Base-by-base conservation (phyloP, 2,888 invertebrate genomes). In the Drosophila sordidapex region DNA sequence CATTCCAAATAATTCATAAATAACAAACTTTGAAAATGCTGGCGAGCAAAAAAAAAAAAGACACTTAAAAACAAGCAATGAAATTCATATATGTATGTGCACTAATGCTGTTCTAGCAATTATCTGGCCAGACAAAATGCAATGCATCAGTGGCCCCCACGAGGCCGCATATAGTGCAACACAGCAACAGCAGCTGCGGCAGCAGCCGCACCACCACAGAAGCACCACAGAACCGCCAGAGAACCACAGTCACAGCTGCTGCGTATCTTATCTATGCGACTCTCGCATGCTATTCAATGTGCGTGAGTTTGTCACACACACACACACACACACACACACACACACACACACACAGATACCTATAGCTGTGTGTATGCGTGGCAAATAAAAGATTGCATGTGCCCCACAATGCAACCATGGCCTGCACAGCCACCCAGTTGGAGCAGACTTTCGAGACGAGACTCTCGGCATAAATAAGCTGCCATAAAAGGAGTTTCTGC, bases 241-340 rank as follows among this genome's bases (percentile, higher is more conserved):
- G 72, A 48, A 49, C 25, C 35, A 71, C 72, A 70, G 74, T 73
- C 57, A 70, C 89, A 49, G 81, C 79, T 73, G 74, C 79, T 81
- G 72, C 71, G 88, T 89, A 87, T 87, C 89, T 88, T 88, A 88
- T 87, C 87, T 89, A 83, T 87, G 87, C 89, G 89, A 85, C 89
- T 85, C 89, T 87, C 74, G 78, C 83, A 73, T 74, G 79, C 71
- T 53, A 65, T 75, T 87, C 69, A 82, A 75, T 88, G 79, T 82
- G 79, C 87, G 83, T 87, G 69, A 75, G 72, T 51, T 74, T 76
- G 74, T 75, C 80, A 59, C 78, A 65, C 64, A 64, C 29, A 43
- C 49, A 52, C 49, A 53, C 49, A 21, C 27, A 43, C 29, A 43
- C 49, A 54, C 49, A 53, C 49, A 21, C 27, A 43, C 10, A 54